These are phyloP conservation scores for Parasteatoda lunata DNA, from an alignment of 2,888 invertebrate species.

Conservation along the genomic window DNA sequence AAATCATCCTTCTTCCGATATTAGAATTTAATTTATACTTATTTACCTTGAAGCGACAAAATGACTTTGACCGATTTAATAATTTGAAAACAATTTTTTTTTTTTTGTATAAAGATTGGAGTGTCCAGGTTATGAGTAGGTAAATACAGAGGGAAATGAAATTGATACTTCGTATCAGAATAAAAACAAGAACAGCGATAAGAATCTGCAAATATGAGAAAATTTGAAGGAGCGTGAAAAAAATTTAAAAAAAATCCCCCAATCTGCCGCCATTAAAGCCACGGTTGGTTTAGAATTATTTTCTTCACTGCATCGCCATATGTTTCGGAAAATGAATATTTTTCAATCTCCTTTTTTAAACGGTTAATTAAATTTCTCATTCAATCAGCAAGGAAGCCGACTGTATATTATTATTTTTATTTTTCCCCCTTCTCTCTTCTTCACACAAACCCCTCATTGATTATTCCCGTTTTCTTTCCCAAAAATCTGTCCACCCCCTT, in stretches of 20 bases:
- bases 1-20: too few relatives aligned
- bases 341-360: constrained; percentile 45
- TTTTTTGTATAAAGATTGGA: too few relatives aligned
- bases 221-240: background rate
- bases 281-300: constrained; percentile 44
- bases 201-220: background rate
- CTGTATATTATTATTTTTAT: constrained; percentile 11
- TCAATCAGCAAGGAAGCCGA: constrained; percentile 18
- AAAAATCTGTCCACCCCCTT: constrained; percentile 10
- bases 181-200: too few relatives aligned
- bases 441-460: background rate
- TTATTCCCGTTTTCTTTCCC: constrained; percentile 5
- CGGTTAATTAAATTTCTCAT: constrained; percentile 53
- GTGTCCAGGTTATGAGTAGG: too few relatives aligned
- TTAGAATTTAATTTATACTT: too few relatives aligned
- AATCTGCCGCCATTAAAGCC: constrained; percentile 35
- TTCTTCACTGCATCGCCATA: constrained; percentile 18
- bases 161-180: too few relatives aligned
- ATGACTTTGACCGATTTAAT: too few relatives aligned
- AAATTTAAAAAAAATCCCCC: background rate
- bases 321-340: constrained; percentile 46
- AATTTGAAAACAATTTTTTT: too few relatives aligned
- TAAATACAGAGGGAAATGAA: too few relatives aligned
- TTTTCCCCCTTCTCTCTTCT: background rate
- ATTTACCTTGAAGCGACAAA: too few relatives aligned